A percentile compares a stretch with the other conserved stretches of the same genome.
Conservation (phyloP, 2,888 invertebrate genomes). For the Pristionchus exspectatus region DNA sequence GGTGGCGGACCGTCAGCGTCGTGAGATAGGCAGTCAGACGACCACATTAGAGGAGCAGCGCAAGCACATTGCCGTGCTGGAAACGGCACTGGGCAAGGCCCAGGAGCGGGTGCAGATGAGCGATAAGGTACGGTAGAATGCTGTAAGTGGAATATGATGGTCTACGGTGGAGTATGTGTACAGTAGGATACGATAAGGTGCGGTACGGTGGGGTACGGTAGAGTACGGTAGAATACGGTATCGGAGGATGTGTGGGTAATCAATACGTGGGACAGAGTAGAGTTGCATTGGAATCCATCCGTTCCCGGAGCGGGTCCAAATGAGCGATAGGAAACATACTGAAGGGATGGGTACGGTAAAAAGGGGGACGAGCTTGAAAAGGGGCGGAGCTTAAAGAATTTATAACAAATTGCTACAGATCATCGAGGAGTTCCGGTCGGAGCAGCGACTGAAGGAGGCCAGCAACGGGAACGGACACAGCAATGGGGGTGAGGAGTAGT, state of each 20-base stretch:
- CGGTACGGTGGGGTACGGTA: not conserved
- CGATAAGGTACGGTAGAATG: slow-evolving; percentile 61
- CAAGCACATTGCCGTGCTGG: slow-evolving; percentile 93
- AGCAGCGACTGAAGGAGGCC: slow-evolving; percentile 18
- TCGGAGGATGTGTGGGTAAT: no score
- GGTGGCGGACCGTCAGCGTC: slow-evolving; percentile 92
- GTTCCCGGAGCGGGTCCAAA: no score
- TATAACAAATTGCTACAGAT: slow-evolving; percentile 76
- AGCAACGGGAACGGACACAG: slow-evolving; percentile 18
- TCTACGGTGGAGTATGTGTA: not conserved
- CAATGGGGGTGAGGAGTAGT: slow-evolving; percentile 44
- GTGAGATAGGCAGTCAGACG: slow-evolving; percentile 91
- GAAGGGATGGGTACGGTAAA: not conserved
- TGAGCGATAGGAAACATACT: no score
- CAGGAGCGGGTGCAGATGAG: slow-evolving; percentile 88
- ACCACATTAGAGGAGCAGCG: slow-evolving; percentile 93
- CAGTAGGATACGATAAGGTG: not conserved
- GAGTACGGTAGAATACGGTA: not conserved
- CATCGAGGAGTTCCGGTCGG: slow-evolving; percentile 16
- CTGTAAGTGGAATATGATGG: not conserved
- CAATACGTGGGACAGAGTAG: not conserved
- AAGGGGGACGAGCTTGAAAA: slow-evolving; percentile 24
- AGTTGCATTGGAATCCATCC: no score
- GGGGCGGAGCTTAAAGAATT: not conserved
- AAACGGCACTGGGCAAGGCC: slow-evolving; percentile 92